phyloP scores from a whole-genome alignment of 2,797 vertebrate genomes.

The Tenualosa ilisha region DNA sequence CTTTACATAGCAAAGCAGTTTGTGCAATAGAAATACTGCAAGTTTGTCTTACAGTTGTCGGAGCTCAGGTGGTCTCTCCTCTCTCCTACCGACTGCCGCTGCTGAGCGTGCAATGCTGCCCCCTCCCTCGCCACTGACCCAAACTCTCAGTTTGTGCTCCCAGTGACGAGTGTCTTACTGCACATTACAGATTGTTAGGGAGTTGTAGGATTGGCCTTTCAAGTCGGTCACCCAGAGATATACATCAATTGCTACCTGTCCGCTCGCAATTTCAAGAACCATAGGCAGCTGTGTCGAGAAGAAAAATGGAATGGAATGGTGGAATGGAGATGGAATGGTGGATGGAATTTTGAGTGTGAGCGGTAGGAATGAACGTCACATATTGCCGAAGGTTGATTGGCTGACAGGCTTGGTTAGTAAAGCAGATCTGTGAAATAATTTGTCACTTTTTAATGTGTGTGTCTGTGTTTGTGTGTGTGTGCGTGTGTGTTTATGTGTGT shows the following conservation, averaged over 20 bases:
- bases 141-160: neutral
- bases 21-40: neutral
- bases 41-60: neutral
- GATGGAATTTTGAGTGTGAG: neutral
- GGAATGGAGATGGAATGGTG: neutral
- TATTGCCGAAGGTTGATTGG: neutral
- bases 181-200: conserved; percentile 20
- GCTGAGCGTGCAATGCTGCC: neutral
- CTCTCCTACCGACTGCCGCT: neutral
- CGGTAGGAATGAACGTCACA: neutral
- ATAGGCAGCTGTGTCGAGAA: neutral
- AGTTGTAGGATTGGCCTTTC: neutral
- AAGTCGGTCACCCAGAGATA: neutral
- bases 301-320: neutral
- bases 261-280: neutral
- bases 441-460: neutral
- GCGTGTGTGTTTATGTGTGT: conserved; percentile 14
- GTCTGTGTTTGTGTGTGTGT: neutral
- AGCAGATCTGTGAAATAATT: neutral
- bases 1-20: neutral
- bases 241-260: neutral
- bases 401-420: neutral
- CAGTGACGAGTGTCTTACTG: conserved; percentile 17
- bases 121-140: too few species aligned
- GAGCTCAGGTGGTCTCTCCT: neutral